Evolutionary conservation across 2,888 invertebrate genomes (phyloP), one percentile per base, ranked within the genome.

Genomic region (Tachystola acroxantha): DNA sequence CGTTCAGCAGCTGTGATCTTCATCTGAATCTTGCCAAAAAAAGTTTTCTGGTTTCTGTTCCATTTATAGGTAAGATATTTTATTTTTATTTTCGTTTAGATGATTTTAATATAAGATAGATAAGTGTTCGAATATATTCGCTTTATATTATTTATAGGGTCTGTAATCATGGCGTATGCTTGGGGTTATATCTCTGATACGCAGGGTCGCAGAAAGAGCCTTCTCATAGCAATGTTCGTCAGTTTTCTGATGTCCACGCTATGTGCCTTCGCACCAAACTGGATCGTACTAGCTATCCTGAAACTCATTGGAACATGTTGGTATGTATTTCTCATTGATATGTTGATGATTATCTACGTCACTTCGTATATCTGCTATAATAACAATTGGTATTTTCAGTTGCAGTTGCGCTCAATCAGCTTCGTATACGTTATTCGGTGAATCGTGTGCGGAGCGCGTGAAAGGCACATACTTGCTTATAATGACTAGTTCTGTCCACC

Each of bases 41-140:
- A 50, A 92, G 91, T 11, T 74, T 89, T 31, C 78, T 93, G 5
- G 91, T 91, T 39, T 90, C 91, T 1, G 84, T 89, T 38, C 91
- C 92, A 37, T 88, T 93, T 55, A 56, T 89, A 28, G 93, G 91
- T 91, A 58, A 69, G 71, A 16, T 6, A 16, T 16, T 16, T 3
- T 16, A 16, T 16, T 16, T n/a, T n/a, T n/a, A n/a, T n/a, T n/a
- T n/a, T n/a, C n/a, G n/a, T n/a, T n/a, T n/a, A n/a, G n/a, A n/a
- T n/a, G n/a, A n/a, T n/a, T n/a, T n/a, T n/a, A n/a, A 16, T 16
- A 16, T 16, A 16, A n/a, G 16, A 16, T 16, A 16, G 16, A 16
- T 3, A 16, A 6, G 16, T 16, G n/a, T n/a, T n/a, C n/a, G n/a
- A n/a, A n/a, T n/a, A n/a, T n/a, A n/a, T n/a, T n/a, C n/a, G n/a